Evolutionary conservation across 2,888 invertebrate species (phyloP).

Genomic region (Elgonia sp.): DNA sequence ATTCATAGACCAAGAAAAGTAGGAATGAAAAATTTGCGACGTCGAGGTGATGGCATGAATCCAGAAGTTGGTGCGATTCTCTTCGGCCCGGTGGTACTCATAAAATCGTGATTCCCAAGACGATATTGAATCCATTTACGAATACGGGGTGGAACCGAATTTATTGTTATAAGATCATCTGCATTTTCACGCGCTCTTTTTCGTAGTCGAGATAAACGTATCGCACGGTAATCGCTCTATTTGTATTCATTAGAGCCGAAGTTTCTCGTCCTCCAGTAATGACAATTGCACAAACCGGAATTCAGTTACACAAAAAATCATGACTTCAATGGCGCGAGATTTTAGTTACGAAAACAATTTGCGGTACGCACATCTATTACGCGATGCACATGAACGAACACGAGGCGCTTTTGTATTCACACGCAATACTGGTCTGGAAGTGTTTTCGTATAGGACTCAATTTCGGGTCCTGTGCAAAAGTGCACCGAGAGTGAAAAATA

Average conservation of each 20-base stretch:
- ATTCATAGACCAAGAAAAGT: conserved; percentile 53
- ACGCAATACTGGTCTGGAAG: conserved; percentile 44
- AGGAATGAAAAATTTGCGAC: conserved; percentile 55
- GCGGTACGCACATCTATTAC: conserved; percentile 42
- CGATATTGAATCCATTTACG: conserved; percentile 68
- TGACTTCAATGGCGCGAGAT: conserved; percentile 60
- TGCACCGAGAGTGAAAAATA: conserved; percentile 75
- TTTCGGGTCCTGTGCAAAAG: conserved; percentile 59
- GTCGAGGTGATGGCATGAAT: conserved; percentile 45
- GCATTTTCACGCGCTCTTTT: conserved; percentile 30
- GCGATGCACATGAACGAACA: conserved; percentile 59
- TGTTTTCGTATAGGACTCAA: conserved; percentile 59
- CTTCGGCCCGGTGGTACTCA: conserved; percentile 28
- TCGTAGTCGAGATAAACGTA: conserved; percentile 20
- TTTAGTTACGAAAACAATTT: conserved; percentile 64
- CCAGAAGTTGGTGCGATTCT: conserved; percentile 47
- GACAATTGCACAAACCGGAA: conserved; percentile 78
- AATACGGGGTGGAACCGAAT: conserved; percentile 36
- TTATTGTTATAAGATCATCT: conserved; percentile 67
- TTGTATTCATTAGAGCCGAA: conserved; percentile 50
- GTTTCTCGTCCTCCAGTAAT: conserved; percentile 5
- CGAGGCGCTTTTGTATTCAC: conserved; percentile 42
- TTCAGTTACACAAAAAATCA: conserved; percentile 65
- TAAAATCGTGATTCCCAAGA: conserved; percentile 64
- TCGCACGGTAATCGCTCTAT: conserved; percentile 21